phyloP scores from a whole-genome alignment of 2,113 vertebrate genomes.

The Oreochromis tanganicae region DNA sequence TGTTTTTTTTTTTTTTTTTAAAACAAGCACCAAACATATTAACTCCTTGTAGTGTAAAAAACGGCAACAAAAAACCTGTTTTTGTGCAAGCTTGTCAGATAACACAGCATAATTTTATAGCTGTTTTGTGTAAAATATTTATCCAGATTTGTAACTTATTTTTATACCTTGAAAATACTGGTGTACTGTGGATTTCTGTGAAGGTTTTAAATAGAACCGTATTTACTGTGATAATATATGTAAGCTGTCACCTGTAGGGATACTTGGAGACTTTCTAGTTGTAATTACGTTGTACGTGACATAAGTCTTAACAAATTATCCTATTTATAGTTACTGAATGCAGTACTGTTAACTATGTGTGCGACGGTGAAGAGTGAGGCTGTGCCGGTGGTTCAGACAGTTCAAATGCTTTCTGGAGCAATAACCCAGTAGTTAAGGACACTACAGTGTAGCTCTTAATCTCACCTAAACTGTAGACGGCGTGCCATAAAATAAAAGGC shows the following conservation, averaged over 20 bases:
- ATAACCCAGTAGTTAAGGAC: background rate
- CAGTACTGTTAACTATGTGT: constrained; percentile 22
- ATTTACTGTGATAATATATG: constrained; percentile 48
- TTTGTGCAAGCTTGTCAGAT: constrained; percentile 37
- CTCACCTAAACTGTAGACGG: background rate
- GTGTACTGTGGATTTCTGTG: constrained; percentile 82
- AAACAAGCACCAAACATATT: constrained; percentile 19
- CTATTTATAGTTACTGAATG: constrained; percentile 40
- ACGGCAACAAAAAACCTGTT: background rate
- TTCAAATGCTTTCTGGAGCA: constrained; percentile 25
- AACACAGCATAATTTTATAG: constrained; percentile 48
- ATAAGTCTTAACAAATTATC: constrained; percentile 12
- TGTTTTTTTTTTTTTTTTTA: background rate
- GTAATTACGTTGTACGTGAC: constrained; percentile 7
- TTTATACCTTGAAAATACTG: constrained; percentile 83
- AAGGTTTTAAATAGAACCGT: constrained; percentile 31
- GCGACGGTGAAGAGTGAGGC: background rate
- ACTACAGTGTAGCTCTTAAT: background rate
- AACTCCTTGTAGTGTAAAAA: constrained; percentile 3
- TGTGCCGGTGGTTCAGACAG: background rate
- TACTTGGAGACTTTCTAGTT: constrained; percentile 9
- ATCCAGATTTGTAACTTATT: constrained; percentile 98
- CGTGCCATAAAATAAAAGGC: background rate
- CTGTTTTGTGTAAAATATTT: constrained; percentile 85
- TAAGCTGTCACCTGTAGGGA: constrained; percentile 15